Base-by-base conservation (phyloP, 2,888 invertebrate species). In the Ecliptopera silaceata region DNA sequence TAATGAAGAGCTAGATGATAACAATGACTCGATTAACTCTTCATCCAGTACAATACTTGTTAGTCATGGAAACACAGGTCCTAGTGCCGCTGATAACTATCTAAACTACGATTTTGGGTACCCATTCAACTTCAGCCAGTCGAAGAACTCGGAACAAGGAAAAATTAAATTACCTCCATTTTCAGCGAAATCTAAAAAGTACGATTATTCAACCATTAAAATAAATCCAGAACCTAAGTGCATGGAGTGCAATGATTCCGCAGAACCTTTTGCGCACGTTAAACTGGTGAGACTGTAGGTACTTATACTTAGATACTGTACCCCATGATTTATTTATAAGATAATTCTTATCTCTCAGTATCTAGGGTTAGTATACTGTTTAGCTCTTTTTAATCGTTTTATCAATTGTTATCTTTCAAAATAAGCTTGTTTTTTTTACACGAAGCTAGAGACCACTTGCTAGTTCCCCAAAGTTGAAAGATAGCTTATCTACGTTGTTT, bases 241-340 rank as follows among this genome's bases (percentile, higher is more conserved):
- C 57, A 42, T 39, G 10, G 15, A 50, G 43, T 57, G 45, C 51
- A 55, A 60, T 47, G 38, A 36, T 20, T 54, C 65, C 45, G 49
- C 51, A 22, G 75, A 75, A 63, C 61, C 68, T 4, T 65, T 62
- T 29, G 74, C 69, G 32, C 74, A 75, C 51, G 66, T 78, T 3
- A 72, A 73, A 59, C 44, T 62, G 56, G 64, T 64, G 54, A 55
- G 56, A 41, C 6, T 10, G 32, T 36, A 45, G n/a, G 6, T 17
- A 18, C 6, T 6, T n/a, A n/a, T n/a, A 31, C 13, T 4, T 31
- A 32, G n/a, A n/a, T n/a, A n/a, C n/a, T n/a, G n/a, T n/a, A n/a
- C n/a, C n/a, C n/a, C n/a, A n/a, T n/a, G n/a, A n/a, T n/a, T n/a
- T n/a, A n/a, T n/a, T n/a, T n/a, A n/a, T n/a, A n/a, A n/a, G n/a